These are phyloP conservation scores for Craterocephalus amniculus DNA, from an alignment of 2,797 vertebrate genomes.

Conservation along the genomic window DNA sequence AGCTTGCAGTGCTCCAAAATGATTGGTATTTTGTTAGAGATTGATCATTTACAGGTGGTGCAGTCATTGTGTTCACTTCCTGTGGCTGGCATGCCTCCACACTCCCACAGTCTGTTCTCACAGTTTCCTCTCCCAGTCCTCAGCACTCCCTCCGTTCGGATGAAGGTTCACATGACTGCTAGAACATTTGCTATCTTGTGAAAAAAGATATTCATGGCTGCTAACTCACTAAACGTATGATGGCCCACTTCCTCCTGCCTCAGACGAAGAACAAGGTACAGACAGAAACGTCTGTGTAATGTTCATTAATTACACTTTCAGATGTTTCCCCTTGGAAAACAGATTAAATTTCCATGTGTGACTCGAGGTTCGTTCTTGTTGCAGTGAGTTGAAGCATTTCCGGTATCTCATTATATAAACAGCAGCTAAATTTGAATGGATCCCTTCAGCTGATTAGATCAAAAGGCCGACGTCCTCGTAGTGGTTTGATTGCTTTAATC, in stretches of 20 bases:
- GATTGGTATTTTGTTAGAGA: not conserved
- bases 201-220: slow-evolving; percentile 59
- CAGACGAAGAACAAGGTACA: slow-evolving; percentile 2
- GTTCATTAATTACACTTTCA: slow-evolving; percentile 1
- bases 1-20: not conserved
- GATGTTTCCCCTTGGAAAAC: not conserved
- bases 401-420: slow-evolving; percentile 28
- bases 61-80: slow-evolving; percentile 54
- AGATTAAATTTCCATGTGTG: not conserved
- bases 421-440: slow-evolving; percentile 44
- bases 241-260: slow-evolving; percentile 18
- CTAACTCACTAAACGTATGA: slow-evolving; percentile 43
- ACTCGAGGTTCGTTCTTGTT: slow-evolving; percentile 6
- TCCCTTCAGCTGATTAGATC: slow-evolving; percentile 50
- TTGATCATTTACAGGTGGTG: slow-evolving; percentile 57
- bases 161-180: slow-evolving; percentile 57
- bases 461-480: slow-evolving; percentile 24
- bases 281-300: not conserved
- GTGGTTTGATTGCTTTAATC: slow-evolving; percentile 54
- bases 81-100: slow-evolving; percentile 61
- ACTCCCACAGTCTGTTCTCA: slow-evolving; percentile 70
- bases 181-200: slow-evolving; percentile 65
- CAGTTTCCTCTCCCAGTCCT: slow-evolving; percentile 76
- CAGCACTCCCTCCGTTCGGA: slow-evolving; percentile 65
- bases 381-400: slow-evolving; percentile 9